Base-by-base conservation (phyloP, 2,888 invertebrate genomes). In the Cantharis flavilabris region DNA sequence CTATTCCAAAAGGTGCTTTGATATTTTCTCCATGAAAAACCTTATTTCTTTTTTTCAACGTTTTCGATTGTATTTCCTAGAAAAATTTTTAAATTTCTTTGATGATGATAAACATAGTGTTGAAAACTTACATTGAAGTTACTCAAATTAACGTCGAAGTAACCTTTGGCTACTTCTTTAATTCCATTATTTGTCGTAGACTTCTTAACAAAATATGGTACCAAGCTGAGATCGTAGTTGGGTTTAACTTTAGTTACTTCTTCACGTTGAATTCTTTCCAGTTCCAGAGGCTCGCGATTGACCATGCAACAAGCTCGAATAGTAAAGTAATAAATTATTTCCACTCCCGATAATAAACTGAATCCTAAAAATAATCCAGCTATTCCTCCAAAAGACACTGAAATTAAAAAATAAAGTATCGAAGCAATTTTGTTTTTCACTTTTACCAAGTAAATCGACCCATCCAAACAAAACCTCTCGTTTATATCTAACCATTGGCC, bases 391-490 rank as follows among this genome's bases (percentile, higher is more conserved):
- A 92, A 92, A 0, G 93, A 92, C 62, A 93, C 93, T 93, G 85
- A 49, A 86, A 87, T 26, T 14, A 23, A 73, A 75, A 23, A 18
- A 62, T 18, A n/a, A 18, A 28, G n/a, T 62, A 62, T 28, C 18
- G 3, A 5, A 20, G 20, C 9, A 11, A 11, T 0, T 14, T 70
- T n/a, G 20, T 14, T 62, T 11, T 14, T 14, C 20, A 23, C 86
- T 81, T 87, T 87, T 87, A 92, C 94, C 95, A 65, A 95, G 86
- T 71, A 96, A 89, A 88, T 96, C 96, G 0, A 96, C 94, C 95
- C 95, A 95, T 74, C 95, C 96, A 85, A 96, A 96, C 64, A 94
- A 90, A 16, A 95, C 95, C 86, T 95, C 95, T 30, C 95, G 91
- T 84, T 94, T 95, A 85, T 94, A 95, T 3, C 93, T 90, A 26